Conservation (phyloP, 2,888 invertebrate genomes). For the Nasonia oneida region DNA sequence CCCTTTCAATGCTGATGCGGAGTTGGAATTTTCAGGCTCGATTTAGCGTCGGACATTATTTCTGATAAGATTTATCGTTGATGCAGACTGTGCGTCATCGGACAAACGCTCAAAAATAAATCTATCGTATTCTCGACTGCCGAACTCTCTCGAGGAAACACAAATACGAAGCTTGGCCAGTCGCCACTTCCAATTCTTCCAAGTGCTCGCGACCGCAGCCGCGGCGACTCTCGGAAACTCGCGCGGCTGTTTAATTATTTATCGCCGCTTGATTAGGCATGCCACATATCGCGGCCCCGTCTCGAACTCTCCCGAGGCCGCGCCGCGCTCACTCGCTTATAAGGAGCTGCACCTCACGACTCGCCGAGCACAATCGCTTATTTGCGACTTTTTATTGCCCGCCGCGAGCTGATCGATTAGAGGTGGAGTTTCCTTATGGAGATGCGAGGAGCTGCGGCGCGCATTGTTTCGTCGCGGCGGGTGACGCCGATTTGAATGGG, state of each 20-base stretch:
- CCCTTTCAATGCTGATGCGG: background rate
- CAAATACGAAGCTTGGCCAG: slow-evolving; percentile 15
- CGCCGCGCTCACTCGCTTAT: background rate
- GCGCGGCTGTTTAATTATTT: slow-evolving; percentile 74
- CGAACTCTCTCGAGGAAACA: background rate
- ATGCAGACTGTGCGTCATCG: background rate
- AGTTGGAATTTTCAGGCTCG: background rate
- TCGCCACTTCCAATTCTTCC: slow-evolving; percentile 67
- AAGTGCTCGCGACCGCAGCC: slow-evolving; percentile 63
- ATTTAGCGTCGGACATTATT: slow-evolving; percentile 5
- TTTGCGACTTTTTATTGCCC: slow-evolving; percentile 11
- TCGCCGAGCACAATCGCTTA: slow-evolving; percentile 22
- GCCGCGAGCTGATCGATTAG: background rate
- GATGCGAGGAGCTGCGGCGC: background rate
- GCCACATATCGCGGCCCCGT: slow-evolving; percentile 62
- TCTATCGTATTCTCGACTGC: background rate
- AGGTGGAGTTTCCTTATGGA: slow-evolving; percentile 6
- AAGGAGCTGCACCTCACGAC: slow-evolving; percentile 1
- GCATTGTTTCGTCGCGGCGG: background rate
- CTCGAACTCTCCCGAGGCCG: background rate
- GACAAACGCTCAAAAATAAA: background rate
- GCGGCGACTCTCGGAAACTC: slow-evolving; percentile 48
- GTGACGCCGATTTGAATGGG: background rate
- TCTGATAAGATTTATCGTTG: slow-evolving; percentile 2
- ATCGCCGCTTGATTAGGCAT: slow-evolving; percentile 69